Base-by-base conservation (phyloP, 2,113 vertebrate genomes). In the Triplophysa rosa region DNA sequence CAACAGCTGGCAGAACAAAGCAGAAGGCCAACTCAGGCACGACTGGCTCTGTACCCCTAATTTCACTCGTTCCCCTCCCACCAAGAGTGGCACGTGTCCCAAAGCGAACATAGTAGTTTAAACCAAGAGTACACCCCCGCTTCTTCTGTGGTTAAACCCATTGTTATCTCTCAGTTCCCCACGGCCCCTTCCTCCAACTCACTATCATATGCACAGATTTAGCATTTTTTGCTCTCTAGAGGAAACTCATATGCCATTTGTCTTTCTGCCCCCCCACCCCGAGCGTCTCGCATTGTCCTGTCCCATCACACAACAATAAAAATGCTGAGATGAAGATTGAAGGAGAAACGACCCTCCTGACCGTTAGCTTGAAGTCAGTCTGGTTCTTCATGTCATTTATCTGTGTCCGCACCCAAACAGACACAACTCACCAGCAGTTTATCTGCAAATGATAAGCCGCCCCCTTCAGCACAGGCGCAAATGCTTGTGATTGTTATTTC, bases 1-100 rank as follows among this genome's bases (percentile, higher is more conserved):
- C 67, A 82, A 81, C 86, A 88, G 87, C 84, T 88, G 87, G 77
- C 75, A 59, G 80, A 80, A 88, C 80, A 88, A 87, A 84, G 80
- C 69, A 33, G 8, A 42, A 62, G 79, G 80, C 77, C n/a, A 68
- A 72, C 52, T 23, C 11, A 62, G 62, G 82, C 56, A 82, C 21
- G 16, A 33, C 83, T 78, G 75, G 69, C 54, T 45, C 70, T 37
- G 21, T 12, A 58, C 40, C 70, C 33, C 69, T 70, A 56, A 66
- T 23, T 29, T 65, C 61, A 45, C 16, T 23, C 7, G 8, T 33
- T 74, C 63, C 64, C 63, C 37, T 52, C 58, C 29, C 14, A 58
- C 68, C 40, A 59, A 78, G 58, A 45, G 67, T 73, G 81, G 83
- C 90, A 82, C 91, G 91, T 89, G 87, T 82, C 89, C 80, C 63